Evolutionary conservation across 2,888 invertebrate genomes (phyloP), one percentile per base, ranked within the genome.

Genomic region (Acholoe squamosa): DNA sequence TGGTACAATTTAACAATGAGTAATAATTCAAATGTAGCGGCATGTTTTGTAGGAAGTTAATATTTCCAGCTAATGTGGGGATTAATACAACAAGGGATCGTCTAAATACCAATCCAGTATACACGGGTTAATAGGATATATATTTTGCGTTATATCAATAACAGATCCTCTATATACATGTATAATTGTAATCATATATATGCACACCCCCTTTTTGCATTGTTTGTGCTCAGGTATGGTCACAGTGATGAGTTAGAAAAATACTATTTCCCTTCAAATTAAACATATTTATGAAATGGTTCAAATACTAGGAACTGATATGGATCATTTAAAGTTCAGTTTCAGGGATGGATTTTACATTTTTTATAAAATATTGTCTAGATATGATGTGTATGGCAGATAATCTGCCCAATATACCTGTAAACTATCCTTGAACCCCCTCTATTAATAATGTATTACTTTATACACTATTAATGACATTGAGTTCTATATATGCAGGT

Each of bases 261-360:
- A 61, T 61, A 61, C 61, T n/a, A 61, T 61, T 61, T 61, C 61
- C n/a, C 61, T n/a, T n/a, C 14, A 61, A n/a, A n/a, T 61, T 61
- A 3, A n/a, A 61, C 22, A 61, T 61, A 19, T 19, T 19, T 61
- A 61, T 14, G 1, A n/a, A n/a, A 19, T n/a, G n/a, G 61, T 61
- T n/a, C 22, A 61, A n/a, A n/a, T 61, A 61, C 61, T 61, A n/a
- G n/a, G 5, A 3, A n/a, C 3, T 61, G 61, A 61, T 61, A 61
- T 61, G 61, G 61, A n/a, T 61, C 22, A n/a, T n/a, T 61, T n/a
- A 7, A 61, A n/a, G 19, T 14, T 19, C 1, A n/a, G 61, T 61
- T 61, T 61, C 43, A 43, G 43, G 10, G 43, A 61, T 12, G n/a
- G 22, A n/a, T 61, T n/a, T 3, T 61, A n/a, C n/a, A 12, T n/a